Conservation (phyloP, 2,797 vertebrate genomes). For the Paramormyrops hopkinsi region DNA sequence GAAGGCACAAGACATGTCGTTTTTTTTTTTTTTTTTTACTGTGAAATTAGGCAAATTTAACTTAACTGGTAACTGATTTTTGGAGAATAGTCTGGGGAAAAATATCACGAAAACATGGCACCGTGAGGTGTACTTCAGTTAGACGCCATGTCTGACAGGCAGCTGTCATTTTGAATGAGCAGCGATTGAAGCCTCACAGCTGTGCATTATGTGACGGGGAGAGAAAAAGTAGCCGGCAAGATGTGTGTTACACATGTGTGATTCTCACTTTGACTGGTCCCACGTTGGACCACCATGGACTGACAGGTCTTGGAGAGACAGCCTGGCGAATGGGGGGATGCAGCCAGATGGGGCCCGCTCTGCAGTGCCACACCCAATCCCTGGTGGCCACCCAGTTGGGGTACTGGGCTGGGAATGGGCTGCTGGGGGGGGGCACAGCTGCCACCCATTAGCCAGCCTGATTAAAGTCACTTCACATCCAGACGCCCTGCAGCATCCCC, state of each 20-base stretch:
- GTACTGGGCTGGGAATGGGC: constrained; percentile 36
- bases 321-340: background rate
- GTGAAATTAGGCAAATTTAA: background rate
- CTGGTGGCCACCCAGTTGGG: background rate
- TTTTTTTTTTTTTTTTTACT: background rate
- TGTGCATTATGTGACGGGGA: background rate
- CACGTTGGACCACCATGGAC: background rate
- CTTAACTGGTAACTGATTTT: background rate
- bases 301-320: background rate
- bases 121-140: background rate
- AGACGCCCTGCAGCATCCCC: background rate
- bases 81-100: background rate
- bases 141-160: background rate
- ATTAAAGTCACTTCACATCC: constrained; percentile 46
- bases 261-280: background rate
- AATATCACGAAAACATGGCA: background rate
- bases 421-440: constrained; percentile 46
- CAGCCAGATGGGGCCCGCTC: background rate
- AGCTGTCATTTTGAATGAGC: background rate
- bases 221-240: background rate
- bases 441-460: constrained; percentile 53
- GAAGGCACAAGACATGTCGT: background rate
- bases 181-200: background rate
- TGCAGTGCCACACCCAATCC: background rate
- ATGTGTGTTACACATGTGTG: background rate